A percentile compares a stretch with the other conserved stretches of the same genome.
phyloP scores from a whole-genome alignment of 2,888 invertebrate species.

The Metalampra italica region DNA sequence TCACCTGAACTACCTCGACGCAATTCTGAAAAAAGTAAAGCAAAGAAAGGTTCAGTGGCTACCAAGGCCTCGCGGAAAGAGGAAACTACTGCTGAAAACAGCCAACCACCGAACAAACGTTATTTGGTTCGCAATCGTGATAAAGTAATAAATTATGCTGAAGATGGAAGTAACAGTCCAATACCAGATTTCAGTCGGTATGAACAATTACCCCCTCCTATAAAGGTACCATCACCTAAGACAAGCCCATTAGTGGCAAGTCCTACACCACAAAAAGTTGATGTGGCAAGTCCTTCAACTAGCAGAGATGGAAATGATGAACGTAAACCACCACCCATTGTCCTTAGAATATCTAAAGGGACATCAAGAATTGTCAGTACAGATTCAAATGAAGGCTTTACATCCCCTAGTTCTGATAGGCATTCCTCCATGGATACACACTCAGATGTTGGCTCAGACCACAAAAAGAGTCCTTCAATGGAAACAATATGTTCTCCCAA shows the following conservation, averaged over 20 bases:
- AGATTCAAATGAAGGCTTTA: conserved; percentile 80
- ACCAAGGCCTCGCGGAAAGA: conserved; percentile 70
- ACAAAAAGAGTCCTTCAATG: conserved; percentile 62
- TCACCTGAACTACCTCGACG: conserved; percentile 69
- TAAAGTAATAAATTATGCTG: conserved; percentile 82
- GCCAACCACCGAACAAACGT: conserved; percentile 71
- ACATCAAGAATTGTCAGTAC: conserved; percentile 82
- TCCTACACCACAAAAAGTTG: conserved; percentile 55
- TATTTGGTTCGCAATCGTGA: conserved; percentile 76
- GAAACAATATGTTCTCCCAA: conserved; percentile 72
- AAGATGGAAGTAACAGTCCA: conserved; percentile 78
- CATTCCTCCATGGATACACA: conserved; percentile 71
- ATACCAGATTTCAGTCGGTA: conserved; percentile 66
- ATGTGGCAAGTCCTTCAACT: conserved; percentile 65
- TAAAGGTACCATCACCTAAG: conserved; percentile 65
- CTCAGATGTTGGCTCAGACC: conserved; percentile 61
- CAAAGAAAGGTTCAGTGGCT: conserved; percentile 59
- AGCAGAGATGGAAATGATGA: conserved; percentile 70
- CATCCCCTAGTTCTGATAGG: conserved; percentile 74
- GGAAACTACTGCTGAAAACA: conserved; percentile 51
- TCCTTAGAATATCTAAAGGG: conserved; percentile 90
- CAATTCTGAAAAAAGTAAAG: conserved; percentile 61
- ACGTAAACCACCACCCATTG: conserved; percentile 87
- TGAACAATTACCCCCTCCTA: conserved; percentile 44
- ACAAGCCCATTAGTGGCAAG: conserved; percentile 61